These are phyloP conservation scores for Zenarchopterus dispar DNA, from an alignment of 2,797 vertebrate genomes.

Conservation along the genomic window DNA sequence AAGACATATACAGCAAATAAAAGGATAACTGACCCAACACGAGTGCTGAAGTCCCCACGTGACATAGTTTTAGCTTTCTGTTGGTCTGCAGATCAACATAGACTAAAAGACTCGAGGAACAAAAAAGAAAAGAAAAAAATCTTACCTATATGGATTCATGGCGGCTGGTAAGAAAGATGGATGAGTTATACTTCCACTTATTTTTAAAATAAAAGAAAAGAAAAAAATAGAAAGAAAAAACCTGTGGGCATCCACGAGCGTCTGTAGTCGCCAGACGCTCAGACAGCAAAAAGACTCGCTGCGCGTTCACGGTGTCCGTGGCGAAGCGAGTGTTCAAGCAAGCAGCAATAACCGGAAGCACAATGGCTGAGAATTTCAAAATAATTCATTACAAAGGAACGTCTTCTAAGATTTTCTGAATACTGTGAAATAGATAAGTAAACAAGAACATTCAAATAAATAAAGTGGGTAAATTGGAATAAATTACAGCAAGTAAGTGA, in stretches of 20 bases:
- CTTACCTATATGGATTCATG: conserved; percentile 44
- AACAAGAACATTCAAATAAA: neutral
- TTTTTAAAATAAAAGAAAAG: neutral
- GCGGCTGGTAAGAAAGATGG: too few relatives aligned
- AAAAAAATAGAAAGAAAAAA: neutral
- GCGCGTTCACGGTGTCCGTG: neutral
- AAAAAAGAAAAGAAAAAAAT: neutral
- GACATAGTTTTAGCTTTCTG: neutral
- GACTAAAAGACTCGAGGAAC: neutral
- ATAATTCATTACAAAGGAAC: conserved; percentile 1
- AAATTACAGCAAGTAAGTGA: too few relatives aligned
- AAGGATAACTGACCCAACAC: neutral
- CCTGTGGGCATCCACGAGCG: neutral
- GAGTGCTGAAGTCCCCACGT: neutral
- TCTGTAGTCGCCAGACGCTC: neutral
- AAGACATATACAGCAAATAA: neutral
- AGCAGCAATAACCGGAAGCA: conserved; percentile 31
- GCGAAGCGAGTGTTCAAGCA: neutral
- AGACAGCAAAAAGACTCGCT: neutral
- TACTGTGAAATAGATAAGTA: neutral
- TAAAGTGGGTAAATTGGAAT: too few relatives aligned
- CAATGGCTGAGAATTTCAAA: conserved; percentile 11
- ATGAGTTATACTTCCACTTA: neutral
- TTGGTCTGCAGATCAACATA: conserved; percentile 16
- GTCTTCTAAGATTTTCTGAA: too few relatives aligned